Base-by-base conservation (phyloP, 2,113 vertebrate genomes). In the Cygnus buccinator region DNA sequence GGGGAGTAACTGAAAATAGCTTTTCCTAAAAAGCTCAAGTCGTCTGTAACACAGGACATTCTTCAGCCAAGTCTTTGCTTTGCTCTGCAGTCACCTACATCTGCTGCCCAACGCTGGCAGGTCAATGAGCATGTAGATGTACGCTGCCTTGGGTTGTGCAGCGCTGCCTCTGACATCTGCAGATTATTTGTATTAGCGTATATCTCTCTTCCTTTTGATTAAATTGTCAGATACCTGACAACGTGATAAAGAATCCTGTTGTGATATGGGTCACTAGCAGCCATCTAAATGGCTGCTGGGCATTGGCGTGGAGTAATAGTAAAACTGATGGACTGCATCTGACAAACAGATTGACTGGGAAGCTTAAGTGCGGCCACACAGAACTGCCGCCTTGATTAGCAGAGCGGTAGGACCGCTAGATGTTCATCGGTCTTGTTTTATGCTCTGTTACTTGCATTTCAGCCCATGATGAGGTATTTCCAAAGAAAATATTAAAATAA, bases 291-390 rank as follows among this genome's bases (percentile, higher is more conserved):
- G 37, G 50, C 71, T 83, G 35, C 63, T 84, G 81, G 81, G 37
- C 66, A 76, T 73, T 89, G 67, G 70, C 89, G 0, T 41, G 61
- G 74, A 81, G 63, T 75, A 84, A n/a, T 20, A 87, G 74, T 72
- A 90, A 85, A 93, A 83, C 62, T 78, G 89, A 94, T 85, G 82
- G 82, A 67, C 73, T 91, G 90, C 43, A 73, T 80, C 84, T 90
- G 76, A 48, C 80, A 76, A 76, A 44, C 23, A 83, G 87, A 67
- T 91, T 79, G 84, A 54, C 37, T 89, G 77, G 41, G 5, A 90
- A 74, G 29, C 58, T 87, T 57, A 67, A 91, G 43, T 35, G 62
- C 2, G 5, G 25, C 91, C 37, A 39, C 48, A 73, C 33, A 84
- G 52, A 79, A 37, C 68, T 71, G 28, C 16, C 31, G 39, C 41